Base-by-base conservation (phyloP, 2,113 vertebrate species). In the Festucalex cinctus region DNA sequence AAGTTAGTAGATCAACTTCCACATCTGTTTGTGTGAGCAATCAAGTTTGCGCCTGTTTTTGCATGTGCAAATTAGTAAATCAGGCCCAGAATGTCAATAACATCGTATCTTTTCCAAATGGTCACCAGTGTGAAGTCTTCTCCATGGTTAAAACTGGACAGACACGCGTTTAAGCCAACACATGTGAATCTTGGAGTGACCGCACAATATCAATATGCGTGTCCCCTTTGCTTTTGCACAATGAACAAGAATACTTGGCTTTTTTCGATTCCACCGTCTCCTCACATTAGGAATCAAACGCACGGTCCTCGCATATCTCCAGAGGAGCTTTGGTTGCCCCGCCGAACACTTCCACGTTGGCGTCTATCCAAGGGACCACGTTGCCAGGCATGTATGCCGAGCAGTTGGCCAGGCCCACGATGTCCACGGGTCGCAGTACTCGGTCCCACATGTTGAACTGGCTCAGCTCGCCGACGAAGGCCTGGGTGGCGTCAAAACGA, bases 361-460 rank as follows among this genome's bases (percentile, higher is more conserved):
- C 94, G 32, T 98, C 96, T 1, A 95, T 91, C 97, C 97, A 99
- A 14, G 97, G 96, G 66, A 99, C 93, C 85, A 99, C 91, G 66
- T 99, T 98, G 75, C 97, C 97, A 0, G 97, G 94, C 95, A 98
- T 97, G 91, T 97, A 97, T 4, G 93, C 92, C 0, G 97, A 98
- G 85, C 97, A 99, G 91, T 98, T 98, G 74, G 97, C 96, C 57
- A 99, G 94, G 76, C 90, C 95, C 81, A 92, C 83, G 75, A 99
- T 97, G 82, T 98, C 97, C 65, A 94, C 93, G 0, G 94, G 89
- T 7, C 94, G 94, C 41, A 99, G 93, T 28, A 98, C 96, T 28
- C 95, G 91, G 90, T 99, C 97, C 97, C 97, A 99, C 88, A 99
- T 96, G 91, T 97, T 98, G 90, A 99, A 98, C 84, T 99, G 97